Conservation (phyloP, 2,797 vertebrate genomes). For the Cygnus olor region DNA sequence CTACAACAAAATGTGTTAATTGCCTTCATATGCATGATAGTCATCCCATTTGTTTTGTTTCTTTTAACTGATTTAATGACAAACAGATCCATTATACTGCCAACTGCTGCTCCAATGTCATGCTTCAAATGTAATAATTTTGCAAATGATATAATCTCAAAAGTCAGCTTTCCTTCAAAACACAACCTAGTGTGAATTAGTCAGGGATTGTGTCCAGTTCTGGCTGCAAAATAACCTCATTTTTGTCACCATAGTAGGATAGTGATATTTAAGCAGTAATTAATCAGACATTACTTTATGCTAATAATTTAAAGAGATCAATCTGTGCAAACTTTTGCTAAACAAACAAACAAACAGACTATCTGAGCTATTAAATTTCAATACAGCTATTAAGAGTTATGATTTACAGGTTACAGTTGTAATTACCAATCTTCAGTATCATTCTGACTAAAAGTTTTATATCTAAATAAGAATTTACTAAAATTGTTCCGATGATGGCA, state of each 20-base stretch:
- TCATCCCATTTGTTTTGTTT: background rate
- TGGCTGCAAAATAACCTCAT: background rate
- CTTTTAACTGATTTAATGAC: slow-evolving; percentile 13
- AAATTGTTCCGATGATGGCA: background rate
- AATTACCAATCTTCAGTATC: background rate
- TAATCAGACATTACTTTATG: background rate
- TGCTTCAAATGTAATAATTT: background rate
- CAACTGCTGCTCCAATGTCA: background rate
- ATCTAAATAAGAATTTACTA: background rate
- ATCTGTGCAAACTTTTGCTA: background rate
- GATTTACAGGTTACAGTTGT: background rate
- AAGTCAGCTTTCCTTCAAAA: slow-evolving; percentile 5
- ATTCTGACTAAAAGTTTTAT: background rate
- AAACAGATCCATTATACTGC: background rate
- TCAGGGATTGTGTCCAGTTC: background rate
- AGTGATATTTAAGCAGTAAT: background rate
- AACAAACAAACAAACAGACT: background rate
- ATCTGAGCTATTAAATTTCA: background rate
- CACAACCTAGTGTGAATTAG: background rate
- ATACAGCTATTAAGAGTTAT: background rate
- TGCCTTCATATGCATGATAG: background rate
- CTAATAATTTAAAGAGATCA: background rate
- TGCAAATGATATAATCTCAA: background rate
- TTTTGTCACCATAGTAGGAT: background rate
- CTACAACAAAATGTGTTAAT: background rate